phyloP scores from a whole-genome alignment of 2,888 invertebrate genomes.

The Pandemis cinnamomeana region DNA sequence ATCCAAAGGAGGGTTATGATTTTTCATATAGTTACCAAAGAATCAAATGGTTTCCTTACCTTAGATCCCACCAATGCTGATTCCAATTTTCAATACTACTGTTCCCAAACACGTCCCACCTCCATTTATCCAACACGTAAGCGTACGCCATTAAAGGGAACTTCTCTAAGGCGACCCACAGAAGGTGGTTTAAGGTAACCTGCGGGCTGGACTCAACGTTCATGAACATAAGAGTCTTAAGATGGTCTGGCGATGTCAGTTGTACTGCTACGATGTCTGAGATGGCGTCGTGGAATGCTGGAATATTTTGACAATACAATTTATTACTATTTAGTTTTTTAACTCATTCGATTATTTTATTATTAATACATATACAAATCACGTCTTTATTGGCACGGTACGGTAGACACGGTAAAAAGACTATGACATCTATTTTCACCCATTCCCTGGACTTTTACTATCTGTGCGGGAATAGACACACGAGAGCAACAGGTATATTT shows the following conservation, averaged over 20 bases:
- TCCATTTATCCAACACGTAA: constrained; percentile 75
- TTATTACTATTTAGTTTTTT: too few relatives aligned
- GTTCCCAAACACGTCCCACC: constrained; percentile 76
- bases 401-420: too few relatives aligned
- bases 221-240: constrained; percentile 73
- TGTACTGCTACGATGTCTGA: constrained; percentile 86
- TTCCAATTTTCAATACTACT: constrained; percentile 71
- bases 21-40: not conserved
- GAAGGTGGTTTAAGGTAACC: constrained; percentile 70
- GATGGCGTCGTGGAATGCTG: constrained; percentile 87
- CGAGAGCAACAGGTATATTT: too few relatives aligned
- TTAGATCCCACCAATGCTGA: constrained; percentile 77
- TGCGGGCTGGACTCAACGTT: constrained; percentile 67
- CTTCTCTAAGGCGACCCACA: constrained; percentile 76
- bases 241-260: constrained; percentile 80
- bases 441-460: too few relatives aligned
- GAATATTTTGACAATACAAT: constrained; percentile 33
- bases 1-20: too few relatives aligned
- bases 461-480: too few relatives aligned
- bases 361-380: too few relatives aligned
- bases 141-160: constrained; percentile 77
- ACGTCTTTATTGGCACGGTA: too few relatives aligned
- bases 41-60: constrained; percentile 52
- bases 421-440: too few relatives aligned
- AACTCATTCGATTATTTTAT: too few relatives aligned